Conservation (phyloP, 2,113 vertebrate species). For the Gymnorhina tibicen region DNA sequence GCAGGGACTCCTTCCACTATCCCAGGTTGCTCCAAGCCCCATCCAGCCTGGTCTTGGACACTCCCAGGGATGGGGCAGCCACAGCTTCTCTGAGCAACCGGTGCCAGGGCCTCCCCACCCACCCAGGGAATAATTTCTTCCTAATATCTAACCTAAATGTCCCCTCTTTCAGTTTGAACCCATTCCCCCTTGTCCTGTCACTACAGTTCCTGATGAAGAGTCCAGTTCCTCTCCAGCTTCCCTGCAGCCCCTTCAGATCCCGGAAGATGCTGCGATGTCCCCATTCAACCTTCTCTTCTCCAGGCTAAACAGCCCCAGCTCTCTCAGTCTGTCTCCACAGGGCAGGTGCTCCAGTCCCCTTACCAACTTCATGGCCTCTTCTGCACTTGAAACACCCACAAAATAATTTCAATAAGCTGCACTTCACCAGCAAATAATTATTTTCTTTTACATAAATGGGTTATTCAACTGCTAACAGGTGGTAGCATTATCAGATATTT, state of each 20-base stretch:
- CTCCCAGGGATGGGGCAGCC: background rate
- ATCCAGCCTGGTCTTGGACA: background rate
- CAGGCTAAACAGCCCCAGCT: background rate
- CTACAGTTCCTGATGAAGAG: background rate
- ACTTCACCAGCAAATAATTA: background rate
- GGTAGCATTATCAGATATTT: background rate
- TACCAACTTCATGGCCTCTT: background rate
- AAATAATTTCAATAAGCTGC: background rate
- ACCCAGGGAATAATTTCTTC: background rate
- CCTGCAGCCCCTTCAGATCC: background rate
- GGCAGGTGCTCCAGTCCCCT: background rate
- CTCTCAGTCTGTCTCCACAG: background rate
- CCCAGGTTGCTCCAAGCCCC: rapidly evolving
- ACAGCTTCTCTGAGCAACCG: background rate
- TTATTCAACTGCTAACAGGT: constrained; percentile 2
- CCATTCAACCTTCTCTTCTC: background rate
- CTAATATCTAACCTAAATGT: background rate
- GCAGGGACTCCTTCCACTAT: background rate
- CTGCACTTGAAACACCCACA: background rate
- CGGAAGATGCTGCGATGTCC: no score
- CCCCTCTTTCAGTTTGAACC: no score
- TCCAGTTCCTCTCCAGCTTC: background rate
- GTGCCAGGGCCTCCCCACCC: background rate
- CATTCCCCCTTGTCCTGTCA: background rate
- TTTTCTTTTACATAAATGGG: background rate